These are phyloP conservation scores for Pogonocichla stellata DNA, from an alignment of 2,113 vertebrate genomes.

Conservation along the genomic window DNA sequence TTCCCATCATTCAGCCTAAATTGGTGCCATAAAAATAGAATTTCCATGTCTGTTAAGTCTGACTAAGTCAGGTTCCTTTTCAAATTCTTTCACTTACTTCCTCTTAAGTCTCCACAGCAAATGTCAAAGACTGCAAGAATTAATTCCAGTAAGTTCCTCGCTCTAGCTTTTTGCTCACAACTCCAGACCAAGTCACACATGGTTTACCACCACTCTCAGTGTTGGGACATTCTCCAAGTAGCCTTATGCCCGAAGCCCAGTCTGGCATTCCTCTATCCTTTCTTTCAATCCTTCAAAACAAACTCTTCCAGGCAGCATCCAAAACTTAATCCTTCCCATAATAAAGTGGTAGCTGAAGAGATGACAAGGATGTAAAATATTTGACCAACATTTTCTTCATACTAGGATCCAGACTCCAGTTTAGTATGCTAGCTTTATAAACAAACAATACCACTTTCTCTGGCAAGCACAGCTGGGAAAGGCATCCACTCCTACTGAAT, in stretches of 20 bases:
- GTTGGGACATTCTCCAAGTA: constrained; percentile 37
- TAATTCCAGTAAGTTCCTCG: neutral
- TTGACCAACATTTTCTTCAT: constrained; percentile 41
- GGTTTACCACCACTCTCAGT: constrained; percentile 50
- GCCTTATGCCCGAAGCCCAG: constrained; percentile 29
- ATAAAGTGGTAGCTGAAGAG: constrained; percentile 58
- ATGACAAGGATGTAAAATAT: constrained; percentile 58
- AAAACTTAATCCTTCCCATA: constrained; percentile 57
- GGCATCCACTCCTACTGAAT: constrained; percentile 14
- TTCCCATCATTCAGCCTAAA: neutral
- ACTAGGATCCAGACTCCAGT: constrained; percentile 19
- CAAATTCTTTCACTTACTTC: constrained; percentile 26
- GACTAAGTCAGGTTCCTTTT: constrained; percentile 12
- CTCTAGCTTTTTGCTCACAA: constrained; percentile 6
- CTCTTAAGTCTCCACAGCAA: constrained; percentile 19
- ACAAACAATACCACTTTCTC: constrained; percentile 51
- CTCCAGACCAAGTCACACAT: constrained; percentile 41
- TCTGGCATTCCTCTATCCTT: constrained; percentile 25
- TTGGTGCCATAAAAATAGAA: neutral
- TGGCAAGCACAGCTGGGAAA: neutral
- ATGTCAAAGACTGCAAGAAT: constrained; percentile 8
- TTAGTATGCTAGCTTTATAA: constrained; percentile 29
- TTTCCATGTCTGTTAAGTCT: neutral
- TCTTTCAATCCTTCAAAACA: constrained; percentile 53
- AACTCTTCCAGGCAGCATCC: constrained; percentile 32